Evolutionary conservation across 2,888 invertebrate genomes (phyloP).

Genomic region (Ophion obscuratus): DNA sequence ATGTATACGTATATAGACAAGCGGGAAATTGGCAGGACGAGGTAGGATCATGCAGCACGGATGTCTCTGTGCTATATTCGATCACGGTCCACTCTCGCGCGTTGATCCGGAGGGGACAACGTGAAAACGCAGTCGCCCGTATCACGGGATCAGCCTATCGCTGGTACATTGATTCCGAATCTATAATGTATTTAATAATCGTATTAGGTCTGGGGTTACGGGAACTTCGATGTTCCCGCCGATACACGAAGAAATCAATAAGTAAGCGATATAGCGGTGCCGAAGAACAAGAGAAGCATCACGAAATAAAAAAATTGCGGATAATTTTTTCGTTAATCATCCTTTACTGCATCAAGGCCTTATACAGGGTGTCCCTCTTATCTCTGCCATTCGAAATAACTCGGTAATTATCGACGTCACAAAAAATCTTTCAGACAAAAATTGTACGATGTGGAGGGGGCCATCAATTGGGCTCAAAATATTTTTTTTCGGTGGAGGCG

Average conservation of each 20-base stretch:
- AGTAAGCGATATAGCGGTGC: not conserved
- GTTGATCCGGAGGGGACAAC: constrained; percentile 38
- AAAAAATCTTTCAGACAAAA: no score
- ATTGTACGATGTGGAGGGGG: no score
- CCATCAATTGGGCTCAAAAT: no score
- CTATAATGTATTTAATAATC: constrained; percentile 71
- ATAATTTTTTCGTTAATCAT: not conserved
- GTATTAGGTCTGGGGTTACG: constrained; percentile 50
- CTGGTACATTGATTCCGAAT: constrained; percentile 69
- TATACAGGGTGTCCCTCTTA: no score
- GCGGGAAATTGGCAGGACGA: constrained; percentile 43
- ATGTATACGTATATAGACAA: constrained; percentile 49
- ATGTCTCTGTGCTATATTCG: constrained; percentile 47
- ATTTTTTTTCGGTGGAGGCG: no score
- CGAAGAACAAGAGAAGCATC: not conserved
- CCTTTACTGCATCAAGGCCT: not conserved
- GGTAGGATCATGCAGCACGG: constrained; percentile 7
- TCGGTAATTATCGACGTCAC: no score
- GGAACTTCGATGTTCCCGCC: constrained; percentile 24
- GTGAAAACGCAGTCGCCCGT: constrained; percentile 63
- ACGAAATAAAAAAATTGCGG: not conserved
- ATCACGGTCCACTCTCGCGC: constrained; percentile 46
- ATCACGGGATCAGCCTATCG: constrained; percentile 68
- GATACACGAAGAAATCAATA: not conserved
- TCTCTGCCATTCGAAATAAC: no score